Percentiles rank a stretch among this genome's conserved stretches.
Evolutionary conservation across 2,113 vertebrate species (phyloP).

Genomic region (Oplegnathus fasciatus): DNA sequence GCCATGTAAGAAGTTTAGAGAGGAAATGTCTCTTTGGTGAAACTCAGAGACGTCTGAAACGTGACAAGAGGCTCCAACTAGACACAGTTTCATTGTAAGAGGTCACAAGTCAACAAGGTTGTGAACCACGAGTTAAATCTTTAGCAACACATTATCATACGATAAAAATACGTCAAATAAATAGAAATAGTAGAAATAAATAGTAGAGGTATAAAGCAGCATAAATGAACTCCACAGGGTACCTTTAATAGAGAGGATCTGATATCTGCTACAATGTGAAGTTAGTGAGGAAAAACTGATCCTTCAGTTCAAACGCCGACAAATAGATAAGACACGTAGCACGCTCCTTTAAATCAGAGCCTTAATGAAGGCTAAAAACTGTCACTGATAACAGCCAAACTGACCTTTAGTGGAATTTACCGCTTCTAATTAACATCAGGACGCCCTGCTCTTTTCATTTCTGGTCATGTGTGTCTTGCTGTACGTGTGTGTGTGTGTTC

Average conservation of each 20-base stretch:
- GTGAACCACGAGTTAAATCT: no score
- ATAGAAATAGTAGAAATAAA: no score
- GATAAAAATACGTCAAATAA: no score
- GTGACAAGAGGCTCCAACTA: no score
- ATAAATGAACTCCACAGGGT: not conserved
- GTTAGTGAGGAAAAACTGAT: not conserved
- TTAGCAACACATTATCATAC: no score
- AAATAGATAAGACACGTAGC: not conserved
- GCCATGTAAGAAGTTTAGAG: no score
- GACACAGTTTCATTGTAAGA: no score
- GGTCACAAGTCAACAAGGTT: no score
- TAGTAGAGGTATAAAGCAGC: not conserved
- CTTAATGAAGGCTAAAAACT: conserved; percentile 38
- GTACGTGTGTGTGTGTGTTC: conserved; percentile 1
- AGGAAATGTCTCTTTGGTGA: no score
- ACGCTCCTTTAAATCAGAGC: conserved; percentile 5
- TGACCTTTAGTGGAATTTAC: conserved; percentile 65
- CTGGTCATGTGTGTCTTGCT: conserved; percentile 9
- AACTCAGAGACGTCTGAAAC: no score
- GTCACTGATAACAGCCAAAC: conserved; percentile 46
- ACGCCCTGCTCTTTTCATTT: conserved; percentile 27
- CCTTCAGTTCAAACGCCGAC: not conserved
- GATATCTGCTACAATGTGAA: not conserved
- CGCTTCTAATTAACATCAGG: conserved; percentile 36
- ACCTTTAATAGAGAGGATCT: not conserved